A percentile compares a stretch with the other conserved stretches of the same genome.
Evolutionary conservation across 2,113 vertebrate genomes (phyloP).

Genomic region (Archocentrus centrarchus): DNA sequence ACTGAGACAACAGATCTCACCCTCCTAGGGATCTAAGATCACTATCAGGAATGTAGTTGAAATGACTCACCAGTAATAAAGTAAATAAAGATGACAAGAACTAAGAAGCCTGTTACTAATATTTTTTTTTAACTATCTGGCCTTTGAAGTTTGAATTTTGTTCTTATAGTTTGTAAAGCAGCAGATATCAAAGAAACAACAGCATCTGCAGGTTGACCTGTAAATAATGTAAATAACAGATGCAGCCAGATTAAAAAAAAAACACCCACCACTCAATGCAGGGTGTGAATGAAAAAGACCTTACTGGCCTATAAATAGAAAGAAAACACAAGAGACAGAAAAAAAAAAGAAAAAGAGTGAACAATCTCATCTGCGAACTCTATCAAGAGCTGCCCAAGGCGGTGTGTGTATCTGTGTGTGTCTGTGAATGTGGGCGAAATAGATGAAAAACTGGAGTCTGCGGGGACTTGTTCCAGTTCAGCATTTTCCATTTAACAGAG

Average conservation of each 20-base stretch:
- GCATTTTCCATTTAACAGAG: slow-evolving; percentile 49
- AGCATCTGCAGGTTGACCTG: not conserved
- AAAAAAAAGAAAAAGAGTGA: not conserved
- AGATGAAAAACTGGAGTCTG: slow-evolving; percentile 27
- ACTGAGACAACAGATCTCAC: not conserved
- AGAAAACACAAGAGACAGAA: slow-evolving; percentile 6
- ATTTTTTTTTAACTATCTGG: not conserved
- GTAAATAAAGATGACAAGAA: not conserved
- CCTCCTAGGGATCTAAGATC: not conserved
- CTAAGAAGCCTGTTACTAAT: not conserved
- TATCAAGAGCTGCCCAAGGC: not conserved
- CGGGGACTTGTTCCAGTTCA: slow-evolving; percentile 61
- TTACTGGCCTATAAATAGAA: slow-evolving; percentile 19
- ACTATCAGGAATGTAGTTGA: not conserved
- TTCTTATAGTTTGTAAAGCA: not conserved
- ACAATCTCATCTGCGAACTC: slow-evolving; percentile 12
- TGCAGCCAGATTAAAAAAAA: not conserved
- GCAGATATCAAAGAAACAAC: not conserved
- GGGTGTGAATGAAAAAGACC: slow-evolving; percentile 15
- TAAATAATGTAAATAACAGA: slow-evolving; percentile 24
- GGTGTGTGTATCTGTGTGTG: not conserved
- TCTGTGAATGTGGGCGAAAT: not conserved
- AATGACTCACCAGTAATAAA: not conserved
- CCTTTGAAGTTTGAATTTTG: not conserved
- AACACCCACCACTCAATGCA: not conserved